Base-by-base conservation (phyloP, 2,888 invertebrate genomes). In the Papilio demoleus region DNA sequence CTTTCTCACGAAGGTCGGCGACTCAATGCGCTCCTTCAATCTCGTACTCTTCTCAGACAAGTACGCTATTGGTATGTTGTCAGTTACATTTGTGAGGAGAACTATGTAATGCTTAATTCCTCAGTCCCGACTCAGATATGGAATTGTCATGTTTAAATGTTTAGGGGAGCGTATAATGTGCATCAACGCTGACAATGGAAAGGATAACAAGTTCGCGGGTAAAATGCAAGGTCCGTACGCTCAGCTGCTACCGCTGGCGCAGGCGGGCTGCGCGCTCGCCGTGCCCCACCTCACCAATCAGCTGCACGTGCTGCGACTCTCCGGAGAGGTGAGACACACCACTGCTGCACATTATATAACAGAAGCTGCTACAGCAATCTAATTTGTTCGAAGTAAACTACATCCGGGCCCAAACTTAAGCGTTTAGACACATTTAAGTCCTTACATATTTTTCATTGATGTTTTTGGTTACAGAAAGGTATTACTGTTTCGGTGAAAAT, bases 191-290 rank as follows among this genome's bases (percentile, higher is more conserved):
- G 88, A 83, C 17, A 85, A 85, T 0, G 92, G 91, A 6, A 88
- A 89, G 65, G 92, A 92, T 76, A 92, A 92, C 75, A 91, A 92
- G 76, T 87, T 92, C 66, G 86, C 91, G 0, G 92, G 92, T 64
- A 91, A 92, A 73, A 90, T 92, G 90, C 83, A 82, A 34, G 92
- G 92, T 0, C 92, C 92, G 0, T 92, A 92, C 77, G 64, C 79
- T 12, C 79, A 81, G 14, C 76, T 92, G 60, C 67, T 90, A 71
- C 86, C 90, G 1, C 81, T 88, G 36, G 73, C 77, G 42, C 70
- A 70, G 14, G 77, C 76, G 27, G 89, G 87, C 75, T 78, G 81
- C 24, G 79, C 87, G 71, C 72, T 90, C 9, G 92, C 82, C 40
- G 78, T 91, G 24, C 91, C 92, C 60, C 89, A 90, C 50, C 81